Base-by-base conservation (phyloP, 2,797 vertebrate species). In the Trematomus bernacchii region DNA sequence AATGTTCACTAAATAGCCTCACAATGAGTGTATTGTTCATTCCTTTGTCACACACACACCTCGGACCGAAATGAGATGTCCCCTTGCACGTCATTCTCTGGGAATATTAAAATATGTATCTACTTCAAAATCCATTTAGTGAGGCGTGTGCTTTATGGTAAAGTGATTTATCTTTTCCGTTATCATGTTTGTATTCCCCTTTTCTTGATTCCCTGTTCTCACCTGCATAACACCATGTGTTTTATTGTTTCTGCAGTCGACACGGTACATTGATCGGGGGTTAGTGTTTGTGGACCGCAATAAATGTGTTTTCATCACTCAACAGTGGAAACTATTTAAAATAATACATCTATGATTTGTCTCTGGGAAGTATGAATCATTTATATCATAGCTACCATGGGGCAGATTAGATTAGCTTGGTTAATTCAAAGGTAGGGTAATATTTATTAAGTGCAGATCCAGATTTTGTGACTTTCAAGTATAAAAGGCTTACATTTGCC, bases 271-370 rank as follows among this genome's bases (percentile, higher is more conserved):
- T 44, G 33, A 37, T 37, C 33, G 7, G 33, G 33, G 33, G 51
- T 65, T 33, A 11, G 52, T 10, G 11, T 48, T 62, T 50, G 2
- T 57, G 51, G n/a, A 50, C 13, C 42, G 71, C 15, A 33, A 12
- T 54, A 18, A 66, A 57, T 37, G 10, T 70, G 15, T 42, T n/a
- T 58, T 61, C 14, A 50, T 40, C 19, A 4, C 33, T 65, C 42
- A 37, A 37, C 33, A 66, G 21, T 43, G 47, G 13, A 50, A 30
- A 57, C 37, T 2, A 55, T 42, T 55, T 9, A 43, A 33, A n/a
- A n/a, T n/a, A n/a, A 33, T 14, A 66, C n/a, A 37, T 53, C 10
- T 12, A 40, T 48, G 3, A 12, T 14, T 43, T 27, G 10, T 44
- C 5, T n/a, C 18, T 43, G 40, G 10, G 18, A 43, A 27, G 43